Conservation (phyloP, 2,797 vertebrate species). For the Sternotherus odoratus region DNA sequence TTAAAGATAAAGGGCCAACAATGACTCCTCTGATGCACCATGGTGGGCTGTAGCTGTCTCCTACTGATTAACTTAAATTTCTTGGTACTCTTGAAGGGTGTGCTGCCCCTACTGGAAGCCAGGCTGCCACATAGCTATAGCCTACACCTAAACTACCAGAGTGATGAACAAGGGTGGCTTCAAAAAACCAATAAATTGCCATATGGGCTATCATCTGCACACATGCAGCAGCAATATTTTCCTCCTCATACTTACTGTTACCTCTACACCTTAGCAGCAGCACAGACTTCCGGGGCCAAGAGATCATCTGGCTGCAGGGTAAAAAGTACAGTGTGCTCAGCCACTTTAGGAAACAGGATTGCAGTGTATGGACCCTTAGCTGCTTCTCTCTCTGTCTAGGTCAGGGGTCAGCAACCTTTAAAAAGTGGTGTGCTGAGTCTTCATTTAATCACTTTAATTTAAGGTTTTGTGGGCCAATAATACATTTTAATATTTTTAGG, state of each 20-base stretch:
- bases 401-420: too few relatives aligned
- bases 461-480: too few relatives aligned
- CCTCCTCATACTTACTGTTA: neutral
- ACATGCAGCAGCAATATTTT: neutral
- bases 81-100: neutral
- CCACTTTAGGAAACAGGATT: neutral
- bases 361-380: neutral
- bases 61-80: neutral
- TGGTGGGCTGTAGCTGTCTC: neutral
- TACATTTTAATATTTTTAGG: too few relatives aligned
- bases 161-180: neutral
- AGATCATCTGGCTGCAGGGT: neutral
- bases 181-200: neutral
- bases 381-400: neutral
- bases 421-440: too few relatives aligned
- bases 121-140: neutral
- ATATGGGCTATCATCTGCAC: neutral
- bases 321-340: neutral
- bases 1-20: neutral
- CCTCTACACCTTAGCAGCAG: neutral
- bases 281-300: neutral
- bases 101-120: neutral
- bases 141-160: neutral
- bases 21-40: too few relatives aligned
- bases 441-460: too few relatives aligned